Evolutionary conservation across 2,113 vertebrate species (phyloP), one percentile per base, ranked within the genome.

Genomic region (Sander vitreus): DNA sequence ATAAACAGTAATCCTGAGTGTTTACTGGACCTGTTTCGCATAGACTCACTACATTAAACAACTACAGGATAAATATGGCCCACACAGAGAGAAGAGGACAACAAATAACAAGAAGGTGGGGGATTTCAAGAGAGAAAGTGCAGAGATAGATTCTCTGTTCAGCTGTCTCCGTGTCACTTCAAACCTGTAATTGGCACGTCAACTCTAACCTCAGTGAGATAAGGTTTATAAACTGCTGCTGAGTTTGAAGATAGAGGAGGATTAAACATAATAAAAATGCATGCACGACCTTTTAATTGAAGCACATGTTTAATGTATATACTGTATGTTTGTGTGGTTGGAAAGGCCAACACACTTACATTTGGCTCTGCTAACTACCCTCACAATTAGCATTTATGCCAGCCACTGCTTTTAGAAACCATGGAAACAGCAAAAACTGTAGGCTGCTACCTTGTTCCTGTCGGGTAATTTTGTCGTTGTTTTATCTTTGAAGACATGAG

Each of bases 1-100:
- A 73, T 25, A 64, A 63, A 50, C 39, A 60, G 15, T 13, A 63
- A 67, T 33, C 43, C 39, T 27, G 59, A 54, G 64, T 39, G 45
- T 69, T 80, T 73, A 69, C 23, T 21, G 27, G 45, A n/a, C 14
- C 18, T 39, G 58, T 54, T 62, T 12, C 3, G 8, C 53, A 30
- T 14, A 14, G 23, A 54, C 33, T 73, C 15, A 57, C 15, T 16
- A 27, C 14, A 43, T 21, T 51, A 16, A 50, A 51, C 48, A 27
- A 5, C 33, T 47, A 36, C 23, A 54, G 6, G 23, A 25, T 7
- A 1, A 1, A n/a, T 11, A 47, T 11, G 39, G 19, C 19, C 45
- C 53, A 63, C 53, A 43, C 18, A 43, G 45, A n/a, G 53, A 16
- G 39, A 33, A 70, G 39, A 74, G 9, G 12, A 6, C 7, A 43